Percentiles rank a stretch among this genome's conserved stretches.
phyloP scores from a whole-genome alignment of 2,797 vertebrate genomes.

The Euthynnus affinis region DNA sequence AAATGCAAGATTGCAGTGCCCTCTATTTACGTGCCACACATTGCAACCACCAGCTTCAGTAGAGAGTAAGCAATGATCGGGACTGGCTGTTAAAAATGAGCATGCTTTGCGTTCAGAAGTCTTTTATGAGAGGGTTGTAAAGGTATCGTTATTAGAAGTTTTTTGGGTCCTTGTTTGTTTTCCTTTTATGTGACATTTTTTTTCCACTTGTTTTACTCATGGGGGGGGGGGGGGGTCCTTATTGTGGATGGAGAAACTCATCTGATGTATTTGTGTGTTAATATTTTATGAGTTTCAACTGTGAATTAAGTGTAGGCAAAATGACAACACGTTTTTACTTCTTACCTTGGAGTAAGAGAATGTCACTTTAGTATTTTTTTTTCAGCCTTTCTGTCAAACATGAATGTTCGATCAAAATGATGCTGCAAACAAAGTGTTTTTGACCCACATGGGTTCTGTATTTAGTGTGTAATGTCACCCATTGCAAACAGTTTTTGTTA shows the following conservation, averaged over 20 bases:
- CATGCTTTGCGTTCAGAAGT: constrained; percentile 65
- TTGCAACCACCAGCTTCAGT: constrained; percentile 62
- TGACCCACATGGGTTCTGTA: constrained; percentile 62
- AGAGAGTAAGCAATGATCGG: constrained; percentile 42
- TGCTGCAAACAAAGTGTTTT: constrained; percentile 79
- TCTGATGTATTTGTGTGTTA: constrained; percentile 56
- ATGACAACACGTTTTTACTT: constrained; percentile 64
- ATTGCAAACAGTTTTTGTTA: constrained; percentile 55
- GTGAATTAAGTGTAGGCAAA: constrained; percentile 76
- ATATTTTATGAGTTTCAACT: constrained; percentile 73
- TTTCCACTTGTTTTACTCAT: constrained; percentile 43
- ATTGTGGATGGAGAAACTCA: constrained; percentile 55
- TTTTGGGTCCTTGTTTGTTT: constrained; percentile 53
- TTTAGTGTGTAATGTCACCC: constrained; percentile 60
- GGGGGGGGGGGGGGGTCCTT: constrained; percentile 27
- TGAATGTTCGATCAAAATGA: constrained; percentile 80
- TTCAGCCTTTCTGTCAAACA: constrained; percentile 77
- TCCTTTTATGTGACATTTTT: constrained; percentile 42
- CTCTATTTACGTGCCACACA: constrained; percentile 67
- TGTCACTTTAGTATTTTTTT: constrained; percentile 81
- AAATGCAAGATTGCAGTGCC: constrained; percentile 49
- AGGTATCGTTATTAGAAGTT: constrained; percentile 45
- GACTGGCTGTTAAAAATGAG: constrained; percentile 55
- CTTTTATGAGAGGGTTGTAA: constrained; percentile 35
- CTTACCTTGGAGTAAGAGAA: constrained; percentile 77